Evolutionary conservation across 1,140 invertebrate genomes (phyloP).

Genomic region (Drosophila cardini): DNA sequence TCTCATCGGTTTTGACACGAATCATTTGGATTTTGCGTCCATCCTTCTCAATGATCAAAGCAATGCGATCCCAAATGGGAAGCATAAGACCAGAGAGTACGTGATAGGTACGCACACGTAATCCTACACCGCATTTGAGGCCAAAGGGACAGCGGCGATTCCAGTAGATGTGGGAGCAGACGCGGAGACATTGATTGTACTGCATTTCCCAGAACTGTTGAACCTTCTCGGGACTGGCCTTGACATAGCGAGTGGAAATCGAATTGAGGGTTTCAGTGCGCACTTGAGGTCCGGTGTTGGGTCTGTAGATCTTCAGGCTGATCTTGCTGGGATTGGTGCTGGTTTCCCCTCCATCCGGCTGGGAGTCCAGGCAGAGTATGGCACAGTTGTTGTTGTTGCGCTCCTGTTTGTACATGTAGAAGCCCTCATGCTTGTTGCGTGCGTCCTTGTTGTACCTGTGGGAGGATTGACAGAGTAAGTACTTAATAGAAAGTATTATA

Average conservation of each 20-base stretch:
- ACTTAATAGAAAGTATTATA: not conserved
- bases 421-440: conserved; percentile 47
- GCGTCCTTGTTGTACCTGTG: conserved; percentile 49
- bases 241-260: conserved; percentile 50
- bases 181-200: conserved; percentile 47
- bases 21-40: conserved; percentile 67
- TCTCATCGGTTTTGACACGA: conserved; percentile 57
- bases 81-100: conserved; percentile 67
- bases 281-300: conserved; percentile 67
- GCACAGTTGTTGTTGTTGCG: conserved; percentile 57
- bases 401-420: conserved; percentile 53
- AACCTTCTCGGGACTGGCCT: conserved; percentile 41
- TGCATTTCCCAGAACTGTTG: conserved; percentile 47
- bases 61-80: conserved; percentile 70
- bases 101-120: conserved; percentile 63
- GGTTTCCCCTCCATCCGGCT: not conserved
- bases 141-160: conserved; percentile 44
- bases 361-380: conserved; percentile 52
- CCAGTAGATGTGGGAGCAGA: conserved; percentile 65
- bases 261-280: conserved; percentile 55
- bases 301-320: conserved; percentile 55
- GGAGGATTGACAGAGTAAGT: not conserved
- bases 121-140: conserved; percentile 48
- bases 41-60: conserved; percentile 48
- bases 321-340: conserved; percentile 23